Evolutionary conservation across 2,797 vertebrate genomes (phyloP).

Genomic region (Lepilemur ruficaudatus): DNA sequence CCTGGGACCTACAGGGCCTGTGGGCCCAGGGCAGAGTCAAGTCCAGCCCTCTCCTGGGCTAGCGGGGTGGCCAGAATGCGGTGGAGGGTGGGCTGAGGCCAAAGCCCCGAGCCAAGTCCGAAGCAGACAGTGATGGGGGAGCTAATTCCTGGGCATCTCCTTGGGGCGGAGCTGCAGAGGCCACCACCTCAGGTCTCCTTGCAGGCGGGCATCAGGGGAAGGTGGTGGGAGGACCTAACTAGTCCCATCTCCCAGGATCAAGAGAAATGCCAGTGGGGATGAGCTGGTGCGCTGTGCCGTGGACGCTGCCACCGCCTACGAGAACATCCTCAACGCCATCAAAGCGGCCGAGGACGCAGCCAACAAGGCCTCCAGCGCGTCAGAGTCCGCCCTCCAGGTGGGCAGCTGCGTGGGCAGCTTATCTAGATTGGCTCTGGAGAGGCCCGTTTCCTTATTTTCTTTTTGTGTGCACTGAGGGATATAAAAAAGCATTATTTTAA

Average conservation of each 20-base stretch:
- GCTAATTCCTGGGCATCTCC: background rate
- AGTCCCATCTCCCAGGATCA: slow-evolving; percentile 83
- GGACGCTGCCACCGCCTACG: slow-evolving; percentile 93
- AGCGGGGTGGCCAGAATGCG: background rate
- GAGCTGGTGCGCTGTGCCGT: slow-evolving; percentile 90
- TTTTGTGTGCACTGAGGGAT: background rate
- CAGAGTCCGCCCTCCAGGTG: slow-evolving; percentile 91
- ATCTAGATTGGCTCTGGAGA: background rate
- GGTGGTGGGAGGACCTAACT: too few relatives aligned
- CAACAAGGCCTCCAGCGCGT: slow-evolving; percentile 89
- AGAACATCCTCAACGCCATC: slow-evolving; percentile 93
- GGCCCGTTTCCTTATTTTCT: background rate
- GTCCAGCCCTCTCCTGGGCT: too few relatives aligned
- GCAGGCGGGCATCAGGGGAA: fast-evolving
- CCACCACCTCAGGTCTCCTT: background rate
- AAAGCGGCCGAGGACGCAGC: slow-evolving; percentile 93
- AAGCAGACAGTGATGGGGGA: background rate
- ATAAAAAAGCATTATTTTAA: background rate
- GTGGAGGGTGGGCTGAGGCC: too few relatives aligned
- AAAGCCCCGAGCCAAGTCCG: background rate
- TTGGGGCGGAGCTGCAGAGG: background rate
- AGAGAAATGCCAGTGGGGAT: slow-evolving; percentile 88
- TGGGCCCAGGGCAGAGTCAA: background rate
- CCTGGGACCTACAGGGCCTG: fast-evolving
- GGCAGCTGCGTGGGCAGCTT: slow-evolving; percentile 36